phyloP scores from a whole-genome alignment of 2,113 vertebrate genomes.

The Asarcornis scutulata region DNA sequence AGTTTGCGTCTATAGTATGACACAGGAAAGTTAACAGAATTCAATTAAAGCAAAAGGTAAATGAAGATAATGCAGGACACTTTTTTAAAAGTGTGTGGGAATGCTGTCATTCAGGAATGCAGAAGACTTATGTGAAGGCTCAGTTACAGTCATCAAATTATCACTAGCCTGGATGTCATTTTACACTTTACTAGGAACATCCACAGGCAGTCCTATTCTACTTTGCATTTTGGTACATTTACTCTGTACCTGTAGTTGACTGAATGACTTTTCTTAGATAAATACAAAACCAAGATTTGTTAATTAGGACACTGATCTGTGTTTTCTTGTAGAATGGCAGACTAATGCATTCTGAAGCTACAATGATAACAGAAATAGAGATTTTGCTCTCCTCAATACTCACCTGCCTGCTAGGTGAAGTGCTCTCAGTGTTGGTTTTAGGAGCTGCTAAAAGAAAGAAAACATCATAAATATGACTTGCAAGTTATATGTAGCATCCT shows the following conservation, averaged over 20 bases:
- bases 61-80: background rate
- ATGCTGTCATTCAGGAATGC: background rate
- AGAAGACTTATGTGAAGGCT: background rate
- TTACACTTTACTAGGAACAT: background rate
- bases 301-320: background rate
- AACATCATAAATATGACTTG: background rate
- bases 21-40: background rate
- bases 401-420: slow-evolving; percentile 87
- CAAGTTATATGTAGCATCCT: background rate
- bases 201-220: background rate
- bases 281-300: background rate
- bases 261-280: background rate
- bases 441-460: slow-evolving; percentile 66
- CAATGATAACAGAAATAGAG: background rate
- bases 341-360: background rate
- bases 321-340: background rate
- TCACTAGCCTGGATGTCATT: background rate
- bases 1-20: background rate
- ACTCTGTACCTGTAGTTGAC: background rate
- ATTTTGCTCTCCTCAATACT: slow-evolving; percentile 47
- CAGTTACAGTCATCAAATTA: background rate
- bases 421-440: slow-evolving; percentile 83
- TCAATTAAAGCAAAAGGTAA: background rate
- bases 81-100: background rate
- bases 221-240: background rate